Evolutionary conservation across 2,113 vertebrate genomes (phyloP).

Genomic region (Meleagris gallopavo): DNA sequence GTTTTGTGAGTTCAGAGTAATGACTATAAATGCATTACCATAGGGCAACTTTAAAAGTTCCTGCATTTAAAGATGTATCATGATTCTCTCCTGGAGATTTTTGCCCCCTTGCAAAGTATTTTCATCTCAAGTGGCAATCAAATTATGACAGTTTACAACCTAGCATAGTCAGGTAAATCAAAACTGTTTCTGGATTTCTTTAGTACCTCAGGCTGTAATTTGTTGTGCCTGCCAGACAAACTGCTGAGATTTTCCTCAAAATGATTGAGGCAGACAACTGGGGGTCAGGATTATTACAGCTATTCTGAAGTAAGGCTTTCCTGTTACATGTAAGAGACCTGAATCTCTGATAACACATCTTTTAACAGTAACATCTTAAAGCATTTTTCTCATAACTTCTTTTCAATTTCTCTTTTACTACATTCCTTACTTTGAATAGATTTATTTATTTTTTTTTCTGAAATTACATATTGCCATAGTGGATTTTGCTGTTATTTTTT

Average conservation of each 20-base stretch:
- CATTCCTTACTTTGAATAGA: background rate
- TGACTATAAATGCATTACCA: background rate
- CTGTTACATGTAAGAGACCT: background rate
- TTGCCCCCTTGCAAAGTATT: conserved; percentile 9
- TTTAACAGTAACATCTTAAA: background rate
- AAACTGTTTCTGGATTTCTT: conserved; percentile 24
- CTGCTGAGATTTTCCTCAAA: conserved; percentile 29
- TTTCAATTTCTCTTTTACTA: background rate
- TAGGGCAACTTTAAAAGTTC: background rate
- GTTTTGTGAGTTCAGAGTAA: background rate
- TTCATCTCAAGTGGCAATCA: background rate
- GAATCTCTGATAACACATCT: background rate
- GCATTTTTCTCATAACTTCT: background rate
- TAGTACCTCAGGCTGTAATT: conserved; percentile 34
- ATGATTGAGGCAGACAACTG: conserved; percentile 9
- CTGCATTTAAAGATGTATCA: background rate
- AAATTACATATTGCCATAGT: background rate
- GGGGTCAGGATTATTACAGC: conserved; percentile 41
- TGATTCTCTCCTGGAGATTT: background rate
- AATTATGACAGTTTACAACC: conserved; percentile 37
- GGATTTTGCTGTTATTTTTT: background rate
- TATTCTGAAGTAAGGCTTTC: conserved; percentile 1
- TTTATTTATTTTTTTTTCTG: background rate
- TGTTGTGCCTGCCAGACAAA: conserved; percentile 27
- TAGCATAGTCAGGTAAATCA: conserved; percentile 27